Evolutionary conservation across 2,797 vertebrate species (phyloP).

Genomic region (Eospalax fontanierii): DNA sequence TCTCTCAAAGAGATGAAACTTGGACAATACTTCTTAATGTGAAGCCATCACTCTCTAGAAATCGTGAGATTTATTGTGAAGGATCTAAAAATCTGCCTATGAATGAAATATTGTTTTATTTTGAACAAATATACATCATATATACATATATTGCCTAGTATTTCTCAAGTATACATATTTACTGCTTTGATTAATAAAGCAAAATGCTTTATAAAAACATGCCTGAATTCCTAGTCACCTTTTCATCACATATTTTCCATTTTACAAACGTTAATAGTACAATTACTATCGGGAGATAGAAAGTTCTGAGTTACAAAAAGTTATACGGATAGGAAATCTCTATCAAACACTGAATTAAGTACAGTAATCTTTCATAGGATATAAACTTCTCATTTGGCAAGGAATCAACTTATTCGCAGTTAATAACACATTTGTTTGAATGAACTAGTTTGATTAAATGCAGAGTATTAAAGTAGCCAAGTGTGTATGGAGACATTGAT

Average conservation of each 20-base stretch:
- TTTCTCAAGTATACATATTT: neutral
- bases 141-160: slow-evolving; percentile 23
- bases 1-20: slow-evolving; percentile 45
- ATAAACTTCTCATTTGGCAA: neutral
- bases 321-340: neutral
- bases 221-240: slow-evolving; percentile 26
- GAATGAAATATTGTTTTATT: slow-evolving; percentile 1
- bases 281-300: slow-evolving; percentile 23
- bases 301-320: slow-evolving; percentile 43
- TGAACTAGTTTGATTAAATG: neutral
- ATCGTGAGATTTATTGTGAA: neutral
- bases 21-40: slow-evolving; percentile 49
- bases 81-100: slow-evolving; percentile 1
- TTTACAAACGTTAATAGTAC: slow-evolving; percentile 31
- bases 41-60: neutral
- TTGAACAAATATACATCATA: slow-evolving; percentile 23
- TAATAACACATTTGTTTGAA: neutral
- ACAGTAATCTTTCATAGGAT: neutral
- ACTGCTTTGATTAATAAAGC: slow-evolving; percentile 36
- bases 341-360: slow-evolving; percentile 15
- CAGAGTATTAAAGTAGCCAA: neutral
- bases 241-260: slow-evolving; percentile 48
- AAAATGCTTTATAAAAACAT: slow-evolving; percentile 5
- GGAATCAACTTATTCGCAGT: slow-evolving; percentile 8
- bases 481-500: slow-evolving; percentile 12